These are phyloP conservation scores for Oreochromis aureus DNA, from an alignment of 2,113 vertebrate species.

Conservation along the genomic window DNA sequence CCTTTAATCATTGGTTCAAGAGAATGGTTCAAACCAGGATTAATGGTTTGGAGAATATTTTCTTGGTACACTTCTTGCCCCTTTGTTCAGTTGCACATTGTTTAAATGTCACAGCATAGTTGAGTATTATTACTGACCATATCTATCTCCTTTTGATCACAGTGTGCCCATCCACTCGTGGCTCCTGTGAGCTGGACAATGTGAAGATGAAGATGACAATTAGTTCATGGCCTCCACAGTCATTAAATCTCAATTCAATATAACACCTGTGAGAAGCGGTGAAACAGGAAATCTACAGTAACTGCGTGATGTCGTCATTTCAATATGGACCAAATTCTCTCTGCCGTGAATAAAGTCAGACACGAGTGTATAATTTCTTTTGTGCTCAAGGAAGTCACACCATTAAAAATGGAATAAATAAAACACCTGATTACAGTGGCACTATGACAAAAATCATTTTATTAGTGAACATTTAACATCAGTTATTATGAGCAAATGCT, in stretches of 20 bases:
- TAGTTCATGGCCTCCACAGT: neutral
- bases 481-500: conserved; percentile 7
- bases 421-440: neutral
- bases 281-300: neutral
- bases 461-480: conserved; percentile 31
- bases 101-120: neutral
- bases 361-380: neutral
- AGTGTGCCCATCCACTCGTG: neutral
- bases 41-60: neutral
- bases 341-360: neutral
- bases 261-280: neutral
- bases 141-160: neutral
- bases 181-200: neutral
- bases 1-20: no score
- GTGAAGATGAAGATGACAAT: neutral
- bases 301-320: neutral
- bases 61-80: neutral
- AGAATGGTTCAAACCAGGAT: no score
- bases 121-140: neutral
- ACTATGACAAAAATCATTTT: conserved; percentile 17
- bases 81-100: neutral
- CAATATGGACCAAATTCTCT: neutral
- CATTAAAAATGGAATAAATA: neutral
- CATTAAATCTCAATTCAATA: neutral
- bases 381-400: neutral